Conservation (phyloP, 2,888 invertebrate genomes). For the Xestia ashworthii region DNA sequence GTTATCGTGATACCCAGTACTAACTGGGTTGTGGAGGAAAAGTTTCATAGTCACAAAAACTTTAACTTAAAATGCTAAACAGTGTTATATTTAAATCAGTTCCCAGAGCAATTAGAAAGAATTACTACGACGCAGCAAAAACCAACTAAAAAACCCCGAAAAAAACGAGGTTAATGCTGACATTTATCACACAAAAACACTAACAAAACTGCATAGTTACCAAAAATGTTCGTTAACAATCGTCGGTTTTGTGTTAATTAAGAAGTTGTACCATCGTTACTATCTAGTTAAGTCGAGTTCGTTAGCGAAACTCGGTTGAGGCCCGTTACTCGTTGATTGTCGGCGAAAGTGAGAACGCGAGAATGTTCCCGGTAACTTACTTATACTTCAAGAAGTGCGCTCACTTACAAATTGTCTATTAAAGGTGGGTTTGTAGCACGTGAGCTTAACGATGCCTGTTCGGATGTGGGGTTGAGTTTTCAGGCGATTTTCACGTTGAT, state of each 20-base stretch:
- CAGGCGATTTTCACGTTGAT: background rate
- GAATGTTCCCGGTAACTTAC: constrained; percentile 64
- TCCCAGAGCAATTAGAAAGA: constrained; percentile 46
- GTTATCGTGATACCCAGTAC: background rate
- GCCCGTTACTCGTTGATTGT: constrained; percentile 83
- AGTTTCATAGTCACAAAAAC: background rate
- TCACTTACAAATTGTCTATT: constrained; percentile 61
- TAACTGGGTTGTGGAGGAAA: background rate
- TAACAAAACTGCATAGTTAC: constrained; percentile 47
- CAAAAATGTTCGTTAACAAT: constrained; percentile 76
- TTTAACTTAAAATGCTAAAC: background rate
- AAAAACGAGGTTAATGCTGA: constrained; percentile 23
- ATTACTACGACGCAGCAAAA: constrained; percentile 30
- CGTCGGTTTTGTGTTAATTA: constrained; percentile 81
- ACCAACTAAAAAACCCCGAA: constrained; percentile 15
- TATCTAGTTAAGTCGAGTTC: constrained; percentile 85
- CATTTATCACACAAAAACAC: constrained; percentile 19
- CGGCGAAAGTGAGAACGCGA: constrained; percentile 80
- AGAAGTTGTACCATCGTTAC: constrained; percentile 84
- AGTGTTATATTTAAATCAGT: constrained; percentile 29
- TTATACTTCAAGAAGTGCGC: constrained; percentile 53
- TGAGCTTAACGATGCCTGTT: constrained; percentile 16
- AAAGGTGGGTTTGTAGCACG: constrained; percentile 30
- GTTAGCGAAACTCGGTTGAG: constrained; percentile 85
- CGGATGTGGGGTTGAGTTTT: constrained; percentile 11